phyloP scores from a whole-genome alignment of 2,888 invertebrate genomes.

The Phytoseiulus persimilis region DNA sequence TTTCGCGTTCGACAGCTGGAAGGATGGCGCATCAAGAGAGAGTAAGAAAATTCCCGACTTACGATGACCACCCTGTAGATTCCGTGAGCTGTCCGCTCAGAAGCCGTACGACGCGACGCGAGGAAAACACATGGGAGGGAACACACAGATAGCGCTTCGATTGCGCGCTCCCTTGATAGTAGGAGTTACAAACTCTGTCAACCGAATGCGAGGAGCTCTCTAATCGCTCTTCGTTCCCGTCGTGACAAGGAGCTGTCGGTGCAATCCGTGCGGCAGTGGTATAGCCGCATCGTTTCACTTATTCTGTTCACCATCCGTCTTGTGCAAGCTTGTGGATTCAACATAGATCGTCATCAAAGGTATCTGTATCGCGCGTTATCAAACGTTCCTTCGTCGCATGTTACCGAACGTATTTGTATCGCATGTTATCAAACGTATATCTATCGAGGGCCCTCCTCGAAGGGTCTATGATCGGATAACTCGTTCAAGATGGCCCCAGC shows the following conservation, averaged over 20 bases:
- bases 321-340: not conserved
- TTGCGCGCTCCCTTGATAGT: not conserved
- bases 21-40: no score
- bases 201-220: not conserved
- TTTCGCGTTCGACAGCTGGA: no score
- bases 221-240: not conserved
- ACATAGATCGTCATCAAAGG: not conserved
- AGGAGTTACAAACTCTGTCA: not conserved
- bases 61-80: not conserved
- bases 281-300: not conserved
- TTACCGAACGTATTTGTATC: no score
- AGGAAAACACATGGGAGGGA: not conserved
- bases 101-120: not conserved
- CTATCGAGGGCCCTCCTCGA: not conserved
- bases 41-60: no score
- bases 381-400: no score
- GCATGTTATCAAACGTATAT: no score
- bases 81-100: not conserved
- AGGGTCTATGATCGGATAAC: not conserved
- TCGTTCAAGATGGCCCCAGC: not conserved
- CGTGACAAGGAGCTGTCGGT: not conserved
- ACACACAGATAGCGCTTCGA: not conserved
- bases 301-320: not conserved
- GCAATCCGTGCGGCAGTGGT: not conserved
- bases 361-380: no score